Conservation (phyloP, 2,797 vertebrate genomes). For the Chelonia mydas region DNA sequence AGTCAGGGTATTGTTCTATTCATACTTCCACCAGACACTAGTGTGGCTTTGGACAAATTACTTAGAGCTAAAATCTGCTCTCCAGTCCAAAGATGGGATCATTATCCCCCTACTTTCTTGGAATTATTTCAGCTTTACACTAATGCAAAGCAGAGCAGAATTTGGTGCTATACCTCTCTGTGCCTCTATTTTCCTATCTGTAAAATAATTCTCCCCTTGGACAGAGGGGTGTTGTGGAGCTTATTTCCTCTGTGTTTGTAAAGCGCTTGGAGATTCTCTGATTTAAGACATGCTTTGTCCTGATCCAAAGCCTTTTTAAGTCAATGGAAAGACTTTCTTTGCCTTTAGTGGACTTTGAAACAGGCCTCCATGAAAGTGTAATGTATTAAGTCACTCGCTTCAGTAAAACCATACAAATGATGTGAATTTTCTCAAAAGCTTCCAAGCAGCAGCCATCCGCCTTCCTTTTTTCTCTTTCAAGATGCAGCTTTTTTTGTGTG, state of each 20-base stretch:
- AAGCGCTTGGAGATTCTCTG: neutral
- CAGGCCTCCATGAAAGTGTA: neutral
- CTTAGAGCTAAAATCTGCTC: neutral
- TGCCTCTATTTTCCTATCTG: neutral
- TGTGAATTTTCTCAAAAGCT: neutral
- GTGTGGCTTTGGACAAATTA: neutral
- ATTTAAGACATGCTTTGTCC: neutral
- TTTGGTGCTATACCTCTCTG: fast-evolving
- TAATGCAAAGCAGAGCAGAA: neutral
- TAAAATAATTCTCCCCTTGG: neutral
- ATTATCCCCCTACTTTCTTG: neutral
- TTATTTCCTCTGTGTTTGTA: neutral
- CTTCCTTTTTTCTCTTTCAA: neutral
- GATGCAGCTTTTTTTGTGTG: neutral
- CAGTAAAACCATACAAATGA: neutral
- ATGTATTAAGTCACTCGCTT: neutral
- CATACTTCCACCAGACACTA: neutral
- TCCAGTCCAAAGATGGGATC: neutral
- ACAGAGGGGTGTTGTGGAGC: neutral
- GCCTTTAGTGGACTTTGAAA: neutral
- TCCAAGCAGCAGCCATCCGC: neutral
- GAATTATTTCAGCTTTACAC: neutral
- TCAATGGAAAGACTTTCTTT: neutral
- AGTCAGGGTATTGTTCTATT: neutral
- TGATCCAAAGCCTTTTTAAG: neutral